A percentile compares a stretch with the other conserved stretches of the same genome.
Conservation (phyloP, 2,797 vertebrate species). For the Momotus momota region DNA sequence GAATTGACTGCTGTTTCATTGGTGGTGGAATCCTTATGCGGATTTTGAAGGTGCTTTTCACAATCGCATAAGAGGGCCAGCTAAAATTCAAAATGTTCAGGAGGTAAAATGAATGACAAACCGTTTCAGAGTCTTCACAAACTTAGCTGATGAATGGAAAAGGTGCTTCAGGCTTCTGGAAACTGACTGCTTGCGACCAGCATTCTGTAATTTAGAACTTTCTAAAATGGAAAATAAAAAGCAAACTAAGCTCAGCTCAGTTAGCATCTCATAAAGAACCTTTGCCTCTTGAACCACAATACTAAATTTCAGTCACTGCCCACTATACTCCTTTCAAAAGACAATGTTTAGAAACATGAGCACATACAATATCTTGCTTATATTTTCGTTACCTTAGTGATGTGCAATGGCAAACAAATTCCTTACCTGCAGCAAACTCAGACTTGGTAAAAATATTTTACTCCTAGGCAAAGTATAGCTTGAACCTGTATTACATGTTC, state of each 20-base stretch:
- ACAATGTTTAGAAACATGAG: neutral
- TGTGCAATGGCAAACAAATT: neutral
- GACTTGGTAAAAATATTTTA: neutral
- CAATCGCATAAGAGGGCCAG: neutral
- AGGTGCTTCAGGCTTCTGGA: constrained; percentile 96
- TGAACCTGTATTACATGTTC: neutral
- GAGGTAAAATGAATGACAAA: constrained; percentile 71
- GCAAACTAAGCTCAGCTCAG: neutral
- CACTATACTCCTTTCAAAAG: neutral
- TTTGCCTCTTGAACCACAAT: neutral
- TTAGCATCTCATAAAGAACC: neutral
- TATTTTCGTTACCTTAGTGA: neutral
- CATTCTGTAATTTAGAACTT: constrained; percentile 89
- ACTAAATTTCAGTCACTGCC: neutral
- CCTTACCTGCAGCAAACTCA: neutral
- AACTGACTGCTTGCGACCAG: constrained; percentile 94
- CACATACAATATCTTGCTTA: neutral
- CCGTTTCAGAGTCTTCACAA: constrained; percentile 97
- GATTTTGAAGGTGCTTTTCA: neutral
- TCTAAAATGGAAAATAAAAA: constrained; percentile 79
- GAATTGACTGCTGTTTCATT: neutral
- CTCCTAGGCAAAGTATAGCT: neutral
- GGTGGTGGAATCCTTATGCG: neutral
- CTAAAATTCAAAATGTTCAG: neutral
- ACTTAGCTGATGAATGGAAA: constrained; percentile 97